A percentile compares a stretch with the other conserved stretches of the same genome.
Evolutionary conservation across 2,888 invertebrate genomes (phyloP).

Genomic region (Bhutanitis thaidina): DNA sequence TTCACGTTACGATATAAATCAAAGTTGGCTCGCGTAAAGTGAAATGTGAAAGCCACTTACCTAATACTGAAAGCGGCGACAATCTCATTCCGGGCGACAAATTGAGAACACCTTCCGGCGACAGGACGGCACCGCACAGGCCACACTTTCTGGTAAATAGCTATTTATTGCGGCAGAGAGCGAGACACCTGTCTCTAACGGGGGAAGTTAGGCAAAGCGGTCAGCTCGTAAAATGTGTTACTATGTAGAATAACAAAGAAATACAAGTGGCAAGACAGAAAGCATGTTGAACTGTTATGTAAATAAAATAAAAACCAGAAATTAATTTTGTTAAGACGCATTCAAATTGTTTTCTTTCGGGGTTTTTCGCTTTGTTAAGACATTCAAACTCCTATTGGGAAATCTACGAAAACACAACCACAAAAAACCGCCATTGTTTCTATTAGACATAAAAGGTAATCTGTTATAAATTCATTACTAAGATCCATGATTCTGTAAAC

Average conservation of each 20-base stretch:
- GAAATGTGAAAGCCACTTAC: conserved; percentile 72
- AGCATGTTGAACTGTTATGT: neutral
- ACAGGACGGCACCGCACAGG: conserved; percentile 36
- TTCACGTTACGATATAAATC: conserved; percentile 13
- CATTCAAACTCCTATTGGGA: too few species aligned
- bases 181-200: conserved; percentile 63
- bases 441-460: too few species aligned
- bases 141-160: conserved; percentile 61
- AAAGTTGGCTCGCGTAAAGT: conserved; percentile 41
- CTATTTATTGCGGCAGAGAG: conserved; percentile 65
- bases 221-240: conserved; percentile 12
- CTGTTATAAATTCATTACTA: too few species aligned
- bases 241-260: conserved; percentile 1
- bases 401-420: too few species aligned
- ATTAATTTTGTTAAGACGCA: neutral
- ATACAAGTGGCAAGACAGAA: neutral
- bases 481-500: too few species aligned
- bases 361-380: too few species aligned
- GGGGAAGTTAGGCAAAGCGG: conserved; percentile 33
- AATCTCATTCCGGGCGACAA: conserved; percentile 73
- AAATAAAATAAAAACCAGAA: neutral
- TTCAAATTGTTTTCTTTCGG: neutral
- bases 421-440: too few species aligned
- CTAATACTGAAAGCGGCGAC: conserved; percentile 71
- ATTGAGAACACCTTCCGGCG: conserved; percentile 73